Base-by-base conservation (phyloP, 1,140 invertebrate species). In the Drosophila nasuta region DNA sequence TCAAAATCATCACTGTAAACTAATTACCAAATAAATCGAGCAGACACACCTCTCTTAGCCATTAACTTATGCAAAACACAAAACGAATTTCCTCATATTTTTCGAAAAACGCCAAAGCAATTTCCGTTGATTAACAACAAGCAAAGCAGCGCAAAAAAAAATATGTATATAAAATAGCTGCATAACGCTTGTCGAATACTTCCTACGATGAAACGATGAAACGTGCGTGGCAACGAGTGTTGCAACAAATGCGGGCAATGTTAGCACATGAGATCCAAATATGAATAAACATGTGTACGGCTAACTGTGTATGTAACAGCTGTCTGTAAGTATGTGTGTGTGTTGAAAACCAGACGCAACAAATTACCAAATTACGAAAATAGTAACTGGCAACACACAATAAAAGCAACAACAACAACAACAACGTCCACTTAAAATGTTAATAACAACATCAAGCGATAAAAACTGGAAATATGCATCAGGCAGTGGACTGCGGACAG, bases 401-500 rank as follows among this genome's bases (percentile, higher is more conserved):
- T 15, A 60, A 56, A 25, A 57, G 28, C 60, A 66, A 13, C 35
- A 41, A 25, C 43, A 58, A 30, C 11, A 82, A 51, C 72, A 75
- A 43, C 63, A 15, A 49, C 20, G 20, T 0, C 38, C 81, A 81
- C 73, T 83, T 76, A 77, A 85, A 83, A 85, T 86, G 77, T 85
- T 85, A 85, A 85, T 85, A 79, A 64, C 81, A 76, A 83, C 81
- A 69, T 71, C 51, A 78, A 82, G 65, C 62, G 68, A 25, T 66
- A 76, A 85, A 81, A 85, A 81, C 81, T 85, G 82, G 82, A 71
- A 85, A 71, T 86, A 81, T 86, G 82, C 79, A 86, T 54, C 69
- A 79, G 51, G 58, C 13, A 52, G 11, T 48, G 52, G 51, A 63
- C 13, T 51, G 11, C 52, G 52, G 59, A 46, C 78, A 87, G 35